phyloP scores from a whole-genome alignment of 2,113 vertebrate genomes.

The Syngnathus scovelli region DNA sequence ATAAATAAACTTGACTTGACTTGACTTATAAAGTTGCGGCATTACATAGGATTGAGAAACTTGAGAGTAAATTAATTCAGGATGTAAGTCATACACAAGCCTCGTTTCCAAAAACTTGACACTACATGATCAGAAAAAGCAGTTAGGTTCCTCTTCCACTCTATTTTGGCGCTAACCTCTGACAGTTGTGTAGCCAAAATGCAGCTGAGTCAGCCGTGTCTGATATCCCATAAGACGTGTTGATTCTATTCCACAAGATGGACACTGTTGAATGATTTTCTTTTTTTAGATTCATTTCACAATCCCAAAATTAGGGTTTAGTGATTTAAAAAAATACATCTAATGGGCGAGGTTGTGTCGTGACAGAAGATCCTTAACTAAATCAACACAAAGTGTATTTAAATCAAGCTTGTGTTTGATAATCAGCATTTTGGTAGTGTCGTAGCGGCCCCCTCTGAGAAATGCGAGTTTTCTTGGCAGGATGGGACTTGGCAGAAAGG shows the following conservation, averaged over 20 bases:
- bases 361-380: not conserved
- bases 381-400: conserved; percentile 14
- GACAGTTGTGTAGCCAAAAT: too few species aligned
- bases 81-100: not conserved
- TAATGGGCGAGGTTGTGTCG: not conserved
- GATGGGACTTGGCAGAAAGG: not conserved
- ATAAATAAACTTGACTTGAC: not conserved
- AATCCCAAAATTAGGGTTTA: too few species aligned
- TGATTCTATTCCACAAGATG: not conserved
- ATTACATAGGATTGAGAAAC: not conserved
- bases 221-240: not conserved
- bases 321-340: too few species aligned
- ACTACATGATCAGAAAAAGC: not conserved
- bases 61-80: not conserved
- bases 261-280: not conserved
- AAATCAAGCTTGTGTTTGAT: not conserved
- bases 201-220: not conserved
- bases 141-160: not conserved
- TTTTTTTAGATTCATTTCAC: too few species aligned
- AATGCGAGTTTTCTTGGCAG: conserved; percentile 2
- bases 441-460: not conserved
- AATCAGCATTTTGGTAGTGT: conserved; percentile 1
- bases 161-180: not conserved
- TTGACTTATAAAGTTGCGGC: not conserved
- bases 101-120: not conserved